Conservation (phyloP, 2,797 vertebrate species). For the Buceros bicornis region DNA sequence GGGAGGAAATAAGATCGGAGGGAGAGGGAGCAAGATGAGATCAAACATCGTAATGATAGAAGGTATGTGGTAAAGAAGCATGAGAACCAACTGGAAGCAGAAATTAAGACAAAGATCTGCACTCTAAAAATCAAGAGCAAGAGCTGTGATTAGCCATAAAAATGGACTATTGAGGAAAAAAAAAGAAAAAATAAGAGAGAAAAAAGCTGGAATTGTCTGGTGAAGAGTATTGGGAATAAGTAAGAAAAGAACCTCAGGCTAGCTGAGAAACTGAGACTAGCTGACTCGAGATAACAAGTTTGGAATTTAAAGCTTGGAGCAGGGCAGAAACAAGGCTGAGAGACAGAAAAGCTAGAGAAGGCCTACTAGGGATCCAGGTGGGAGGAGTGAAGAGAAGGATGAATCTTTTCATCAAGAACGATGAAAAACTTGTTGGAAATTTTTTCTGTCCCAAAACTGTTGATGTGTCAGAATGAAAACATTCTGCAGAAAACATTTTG, state of each 20-base stretch:
- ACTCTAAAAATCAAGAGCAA: not conserved
- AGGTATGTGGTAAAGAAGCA: not conserved
- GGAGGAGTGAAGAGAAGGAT: not conserved
- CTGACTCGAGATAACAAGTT: not conserved
- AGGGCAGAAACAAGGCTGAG: not conserved
- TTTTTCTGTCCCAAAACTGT: not conserved
- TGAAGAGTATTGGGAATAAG: not conserved
- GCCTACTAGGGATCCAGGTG: not conserved
- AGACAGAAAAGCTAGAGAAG: not conserved
- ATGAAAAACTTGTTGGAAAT: not conserved
- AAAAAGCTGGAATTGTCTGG: fast-evolving
- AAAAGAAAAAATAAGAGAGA: fast-evolving
- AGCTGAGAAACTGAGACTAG: not conserved
- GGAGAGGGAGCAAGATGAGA: not conserved
- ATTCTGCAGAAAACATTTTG: conserved; percentile 4
- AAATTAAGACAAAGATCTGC: not conserved
- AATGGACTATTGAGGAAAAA: not conserved
- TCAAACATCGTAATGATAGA: not conserved
- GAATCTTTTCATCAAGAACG: not conserved
- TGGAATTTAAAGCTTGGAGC: not conserved
- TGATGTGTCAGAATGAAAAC: not conserved
- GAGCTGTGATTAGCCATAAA: not conserved
- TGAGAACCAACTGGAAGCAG: not conserved
- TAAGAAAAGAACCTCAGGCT: not conserved
- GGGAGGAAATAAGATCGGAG: not conserved